Evolutionary conservation across 2,888 invertebrate species (phyloP), one percentile per base, ranked within the genome.

Genomic region (Bugulina stolonifera): DNA sequence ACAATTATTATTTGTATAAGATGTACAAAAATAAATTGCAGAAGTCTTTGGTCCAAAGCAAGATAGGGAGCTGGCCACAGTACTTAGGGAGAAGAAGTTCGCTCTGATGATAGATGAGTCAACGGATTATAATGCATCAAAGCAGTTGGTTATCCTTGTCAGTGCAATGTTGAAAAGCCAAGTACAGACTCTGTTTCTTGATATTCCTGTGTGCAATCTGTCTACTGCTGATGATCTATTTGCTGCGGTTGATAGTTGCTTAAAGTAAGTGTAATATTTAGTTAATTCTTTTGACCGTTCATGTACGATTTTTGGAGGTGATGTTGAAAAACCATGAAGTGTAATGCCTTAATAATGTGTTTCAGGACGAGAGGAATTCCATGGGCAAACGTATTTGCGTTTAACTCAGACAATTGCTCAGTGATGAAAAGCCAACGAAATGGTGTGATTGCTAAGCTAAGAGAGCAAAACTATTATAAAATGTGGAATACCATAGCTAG

Each of bases 331-430:
- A n/a, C n/a, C n/a, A n/a, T n/a, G n/a, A n/a, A n/a, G n/a, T n/a
- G n/a, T n/a, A n/a, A n/a, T n/a, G n/a, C n/a, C n/a, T n/a, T n/a
- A n/a, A n/a, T n/a, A n/a, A n/a, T n/a, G n/a, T n/a, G n/a, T n/a
- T n/a, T n/a, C n/a, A n/a, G n/a, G n/a, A n/a, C n/a, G 10, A 1
- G 52, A 52, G 69, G 64, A 22, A 73, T 75, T 18, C 73, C 74
- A 57, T 75, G 74, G 75, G 34, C 23, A 1, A 74, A 74, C 54
- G 71, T 73, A 55, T 71, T 75, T 29, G 73, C 72, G 0, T 74
- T 54, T 35, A n/a, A 57, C 14, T 69, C 64, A 32, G 54, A 75
- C 72, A 75, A 75, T 58, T 64, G 69, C 23, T 72, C 34, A 69
- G 74, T 73, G 54, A 75, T 75, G 74, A 58, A 72, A 27, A 72